Conservation (phyloP, 2,113 vertebrate species). For the Aptenodytes forsteri region DNA sequence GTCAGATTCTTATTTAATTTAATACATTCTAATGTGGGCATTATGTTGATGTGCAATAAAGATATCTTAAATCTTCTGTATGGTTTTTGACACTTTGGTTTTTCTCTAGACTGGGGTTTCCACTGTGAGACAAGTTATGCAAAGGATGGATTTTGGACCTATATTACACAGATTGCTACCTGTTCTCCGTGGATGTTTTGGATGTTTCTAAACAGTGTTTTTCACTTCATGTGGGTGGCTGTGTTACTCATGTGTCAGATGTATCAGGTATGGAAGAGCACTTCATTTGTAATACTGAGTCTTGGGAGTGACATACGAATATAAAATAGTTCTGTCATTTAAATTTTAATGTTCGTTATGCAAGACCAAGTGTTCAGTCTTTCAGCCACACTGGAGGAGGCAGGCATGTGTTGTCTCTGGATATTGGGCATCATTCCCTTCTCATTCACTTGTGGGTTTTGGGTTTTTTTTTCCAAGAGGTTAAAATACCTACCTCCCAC, state of each 20-base stretch:
- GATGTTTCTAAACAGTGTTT: constrained; percentile 99
- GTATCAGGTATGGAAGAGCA: constrained; percentile 87
- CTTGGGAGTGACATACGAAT: not conserved
- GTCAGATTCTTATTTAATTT: not conserved
- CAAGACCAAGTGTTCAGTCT: not conserved
- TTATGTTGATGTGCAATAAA: not conserved
- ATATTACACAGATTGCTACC: constrained; percentile 94
- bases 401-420: not conserved
- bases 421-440: not conserved
- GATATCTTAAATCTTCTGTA: not conserved
- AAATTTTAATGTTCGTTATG: not conserved
- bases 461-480: not conserved
- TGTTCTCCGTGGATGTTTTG: constrained; percentile 99
- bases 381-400: not conserved
- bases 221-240: constrained; percentile 99
- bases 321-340: not conserved
- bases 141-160: constrained; percentile 96
- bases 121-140: constrained; percentile 93
- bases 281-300: not conserved
- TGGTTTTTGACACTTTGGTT: not conserved
- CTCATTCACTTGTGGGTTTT: not conserved
- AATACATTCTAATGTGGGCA: not conserved
- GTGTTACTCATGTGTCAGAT: constrained; percentile 99
- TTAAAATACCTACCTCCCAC: not conserved
- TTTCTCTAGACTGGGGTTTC: constrained; percentile 89